Conservation (phyloP, 2,113 vertebrate species). For the Melospiza melodia region DNA sequence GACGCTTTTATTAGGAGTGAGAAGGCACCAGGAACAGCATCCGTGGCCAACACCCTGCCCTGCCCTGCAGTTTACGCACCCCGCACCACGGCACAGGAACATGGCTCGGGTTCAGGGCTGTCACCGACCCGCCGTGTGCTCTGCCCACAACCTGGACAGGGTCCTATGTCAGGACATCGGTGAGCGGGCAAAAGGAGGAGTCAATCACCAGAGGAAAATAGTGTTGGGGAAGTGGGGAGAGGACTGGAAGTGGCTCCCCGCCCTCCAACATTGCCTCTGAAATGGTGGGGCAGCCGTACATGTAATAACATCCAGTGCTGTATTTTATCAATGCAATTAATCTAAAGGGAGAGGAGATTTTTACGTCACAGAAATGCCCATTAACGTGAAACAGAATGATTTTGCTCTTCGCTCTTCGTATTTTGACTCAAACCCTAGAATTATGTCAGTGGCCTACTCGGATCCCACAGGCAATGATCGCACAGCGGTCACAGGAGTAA, state of each 20-base stretch:
- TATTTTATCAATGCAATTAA: neutral
- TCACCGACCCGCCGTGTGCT: neutral
- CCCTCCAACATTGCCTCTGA: neutral
- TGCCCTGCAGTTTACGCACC: neutral
- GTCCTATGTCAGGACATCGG: rapidly evolving
- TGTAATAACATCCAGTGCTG: rapidly evolving
- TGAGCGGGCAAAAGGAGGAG: neutral
- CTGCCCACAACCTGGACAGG: neutral
- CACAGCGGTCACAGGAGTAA: too few species aligned
- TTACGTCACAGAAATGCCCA: rapidly evolving
- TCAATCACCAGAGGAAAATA: neutral
- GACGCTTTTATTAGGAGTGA: neutral
- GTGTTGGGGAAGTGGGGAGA: neutral
- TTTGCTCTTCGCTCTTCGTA: neutral
- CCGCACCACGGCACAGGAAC: neutral
- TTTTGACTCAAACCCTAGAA: neutral
- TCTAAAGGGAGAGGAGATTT: neutral
- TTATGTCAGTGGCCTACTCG: neutral
- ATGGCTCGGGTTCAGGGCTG: neutral
- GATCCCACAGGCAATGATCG: rapidly evolving
- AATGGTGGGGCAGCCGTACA: rapidly evolving
- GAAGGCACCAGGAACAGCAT: neutral
- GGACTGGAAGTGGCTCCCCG: neutral
- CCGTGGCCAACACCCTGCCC: neutral
- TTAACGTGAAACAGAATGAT: neutral